phyloP scores from a whole-genome alignment of 2,113 vertebrate genomes.

The Nothoprocta perdicaria region DNA sequence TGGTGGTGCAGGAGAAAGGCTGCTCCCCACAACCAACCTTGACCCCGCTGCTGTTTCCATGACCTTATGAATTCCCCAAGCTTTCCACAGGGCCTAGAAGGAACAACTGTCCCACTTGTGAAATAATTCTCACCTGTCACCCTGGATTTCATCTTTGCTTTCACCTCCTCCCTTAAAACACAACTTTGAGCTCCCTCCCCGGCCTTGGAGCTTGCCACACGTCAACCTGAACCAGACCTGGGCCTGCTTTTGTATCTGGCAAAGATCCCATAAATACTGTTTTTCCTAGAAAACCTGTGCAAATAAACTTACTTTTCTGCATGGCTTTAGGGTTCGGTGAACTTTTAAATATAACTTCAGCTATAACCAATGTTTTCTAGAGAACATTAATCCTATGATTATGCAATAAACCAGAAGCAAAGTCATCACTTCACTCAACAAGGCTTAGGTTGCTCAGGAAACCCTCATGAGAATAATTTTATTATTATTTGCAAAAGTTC shows the following conservation, averaged over 20 bases:
- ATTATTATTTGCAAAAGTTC: conserved; percentile 46
- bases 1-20: too few species aligned
- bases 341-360: conserved; percentile 28
- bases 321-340: background rate
- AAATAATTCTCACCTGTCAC: background rate
- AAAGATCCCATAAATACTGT: too few species aligned
- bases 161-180: background rate
- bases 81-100: background rate
- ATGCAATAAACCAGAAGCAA: conserved; percentile 71
- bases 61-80: too few species aligned
- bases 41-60: too few species aligned
- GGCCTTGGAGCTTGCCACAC: too few species aligned
- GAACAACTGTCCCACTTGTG: background rate
- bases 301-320: background rate
- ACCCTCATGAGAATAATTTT: conserved; percentile 2
- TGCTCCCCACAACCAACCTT: too few species aligned
- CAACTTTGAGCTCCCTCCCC: background rate
- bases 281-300: background rate
- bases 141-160: background rate
- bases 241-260: too few species aligned
- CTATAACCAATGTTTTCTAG: conserved; percentile 37
- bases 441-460: conserved; percentile 73
- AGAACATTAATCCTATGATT: conserved; percentile 58
- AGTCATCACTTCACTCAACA: conserved; percentile 54
- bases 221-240: too few species aligned